Evolutionary conservation across 2,797 vertebrate genomes (phyloP), one percentile per base, ranked within the genome.

Genomic region (Meriones psammophilus): DNA sequence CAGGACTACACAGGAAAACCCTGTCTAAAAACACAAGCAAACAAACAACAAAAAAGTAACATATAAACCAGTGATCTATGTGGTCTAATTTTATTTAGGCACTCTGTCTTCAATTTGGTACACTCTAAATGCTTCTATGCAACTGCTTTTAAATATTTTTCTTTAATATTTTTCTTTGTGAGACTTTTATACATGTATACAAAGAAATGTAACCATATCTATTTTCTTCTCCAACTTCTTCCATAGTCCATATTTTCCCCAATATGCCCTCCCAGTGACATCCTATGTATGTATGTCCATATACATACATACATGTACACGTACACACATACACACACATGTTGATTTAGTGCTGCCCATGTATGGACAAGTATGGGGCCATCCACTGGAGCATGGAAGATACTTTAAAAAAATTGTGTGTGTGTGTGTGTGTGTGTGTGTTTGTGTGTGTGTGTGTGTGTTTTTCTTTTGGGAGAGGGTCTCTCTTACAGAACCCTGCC

Each of bases 41-140:
- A 2, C 14, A 15, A 58, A 58, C 56, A 58, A 58, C 56, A 58
- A 58, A 58, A 58, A 4, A 58, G 14, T 62, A 56, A 26, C 68
- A 39, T 76, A 36, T 54, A 95, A 92, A 56, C 69, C 50, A 20
- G 30, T 50, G 33, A 86, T 94, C 46, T 89, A 85, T 50, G 14
- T 54, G 2, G 76, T 86, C 42, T 22, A 62, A 68, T 89, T 80
- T 92, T 64, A 87, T 80, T 17, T 62, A 36, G 74, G 92, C 18
- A 30, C 14, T 56, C 60, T 92, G 58, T 89, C 42, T 76, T 80
- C 89, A 50, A 92, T 71, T 66, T 42, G 36, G 56, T 36, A 74
- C 26, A 39, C 76, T 94, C 76, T 50, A 90, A 86, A 68, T 86
- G 39, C 33, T 39, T 22, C 42, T 13, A 15, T 36, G 26, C 18